Evolutionary conservation across 1,140 invertebrate species (phyloP), one percentile per base, ranked within the genome.

Genomic region (Plodia interpunctella): DNA sequence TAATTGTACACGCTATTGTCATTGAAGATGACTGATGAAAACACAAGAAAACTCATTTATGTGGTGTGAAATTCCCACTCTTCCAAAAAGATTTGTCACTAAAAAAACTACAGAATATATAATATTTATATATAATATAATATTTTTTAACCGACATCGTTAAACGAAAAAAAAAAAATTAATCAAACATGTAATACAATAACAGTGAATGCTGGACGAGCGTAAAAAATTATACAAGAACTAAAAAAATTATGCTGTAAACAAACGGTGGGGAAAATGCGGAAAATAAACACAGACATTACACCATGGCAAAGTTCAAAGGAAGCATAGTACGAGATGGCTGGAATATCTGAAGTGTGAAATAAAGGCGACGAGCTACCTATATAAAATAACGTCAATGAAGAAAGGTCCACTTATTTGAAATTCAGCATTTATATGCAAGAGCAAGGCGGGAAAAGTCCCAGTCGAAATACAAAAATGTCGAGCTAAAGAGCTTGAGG

Each of bases 331-430:
- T 10, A 38, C 49, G 58, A 59, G 59, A 20, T 63, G 64, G 65
- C 65, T 71, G 63, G 66, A 74, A 70, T 72, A 75, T 74, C 64
- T 70, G 62, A 75, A 72, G 78, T 69, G 73, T 76, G 68, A 75
- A 75, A 77, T 75, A 65, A 76, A 73, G 55, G 66, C 62, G 28
- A 49, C 62, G 64, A 65, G 66, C 57, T 53, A 62, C 59, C 13
- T 15, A 44, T 44, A 44, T 44, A 44, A 15, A 44, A 44, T 44
- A 44, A 44, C 38, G 38, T 44, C 38, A 15, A 44, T n/a, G 38
- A 44, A 44, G 15, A 44, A 15, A 44, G 13, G 10, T 15, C 38
- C 38, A 6, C 5, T 44, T n/a, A 3, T 2, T 17, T 2, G n/a
- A 32, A 32, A 9, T 6, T 11, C 4, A 32, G 30, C 9, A 32